Evolutionary conservation across 2,113 vertebrate genomes (phyloP), one percentile per base, ranked within the genome.

Genomic region (Colossoma macropomum): DNA sequence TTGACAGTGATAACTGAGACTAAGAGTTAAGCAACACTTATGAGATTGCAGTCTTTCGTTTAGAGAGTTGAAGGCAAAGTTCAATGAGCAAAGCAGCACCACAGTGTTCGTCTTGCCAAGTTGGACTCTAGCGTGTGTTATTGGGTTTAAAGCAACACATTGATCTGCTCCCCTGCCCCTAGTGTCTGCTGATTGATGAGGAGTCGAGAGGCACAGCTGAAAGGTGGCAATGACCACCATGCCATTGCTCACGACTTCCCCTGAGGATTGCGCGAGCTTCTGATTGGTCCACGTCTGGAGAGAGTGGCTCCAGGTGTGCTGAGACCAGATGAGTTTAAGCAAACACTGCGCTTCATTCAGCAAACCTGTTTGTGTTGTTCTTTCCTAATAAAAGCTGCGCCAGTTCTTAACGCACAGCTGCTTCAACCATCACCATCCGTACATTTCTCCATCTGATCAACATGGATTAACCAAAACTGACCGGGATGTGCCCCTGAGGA

Each of bases 401-500:
- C 25, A 50, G 9, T 52, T 62, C 41, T 34, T 21, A 38, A 13
- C 11, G 45, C n/a, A 15, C 50, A 21, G 65, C 10, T 12, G 41
- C 41, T 27, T n/a, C 59, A 54, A 19, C n/a, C 56, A 38, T 56
- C 63, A 17, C n/a, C 50, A 72, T 23, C 59, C 23, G 17, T 73
- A 32, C 16, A 65, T 54, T 65, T 73, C 56, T 65, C 38, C 59
- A 63, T 84, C 71, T 79, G 68, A 78, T 84, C 45, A 73, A 41
- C 81, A 52, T 19, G 38, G 56, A 73, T 71, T 38, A 79, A 73
- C 75, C 62, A 78, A 78, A 63, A 65, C 68, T 54, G 60, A 78
- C 41, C 19, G 69, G 66, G 38, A 72, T 7, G 60, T 17, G 25
- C 68, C 68, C 19, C 50, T 23, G 59, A 69, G 56, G 77, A 16